Percentiles rank a stretch among this genome's conserved stretches.
Conservation (phyloP, 1,140 invertebrate genomes). For the Mesaphorura yosii region DNA sequence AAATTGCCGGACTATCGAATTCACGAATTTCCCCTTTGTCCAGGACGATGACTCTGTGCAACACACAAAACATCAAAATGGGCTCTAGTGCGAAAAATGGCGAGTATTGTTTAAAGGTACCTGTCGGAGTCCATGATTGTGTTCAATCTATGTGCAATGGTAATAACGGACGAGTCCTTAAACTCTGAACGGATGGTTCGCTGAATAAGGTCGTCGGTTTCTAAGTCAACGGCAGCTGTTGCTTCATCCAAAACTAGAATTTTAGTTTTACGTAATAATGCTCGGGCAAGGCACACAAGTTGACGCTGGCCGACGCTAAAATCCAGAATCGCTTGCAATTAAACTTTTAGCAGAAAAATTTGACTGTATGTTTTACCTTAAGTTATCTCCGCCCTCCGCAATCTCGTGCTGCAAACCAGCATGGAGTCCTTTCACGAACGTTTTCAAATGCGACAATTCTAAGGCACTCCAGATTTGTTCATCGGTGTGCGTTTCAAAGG, state of each 20-base stretch:
- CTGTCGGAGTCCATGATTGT: slow-evolving; percentile 67
- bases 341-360: neutral
- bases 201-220: slow-evolving; percentile 56
- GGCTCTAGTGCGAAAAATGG: too few species aligned
- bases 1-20: neutral
- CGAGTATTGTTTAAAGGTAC: too few species aligned
- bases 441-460: slow-evolving; percentile 44
- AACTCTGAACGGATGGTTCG: slow-evolving; percentile 60
- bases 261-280: slow-evolving; percentile 52
- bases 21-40: slow-evolving; percentile 49
- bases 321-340: neutral
- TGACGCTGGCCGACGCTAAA: slow-evolving; percentile 62
- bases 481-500: slow-evolving; percentile 65
- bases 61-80: too few species aligned
- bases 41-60: slow-evolving; percentile 62
- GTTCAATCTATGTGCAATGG: slow-evolving; percentile 68
- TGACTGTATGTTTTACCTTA: slow-evolving; percentile 35
- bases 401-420: slow-evolving; percentile 26
- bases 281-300: slow-evolving; percentile 58
- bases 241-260: slow-evolving; percentile 60
- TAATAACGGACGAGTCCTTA: slow-evolving; percentile 60
- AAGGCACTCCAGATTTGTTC: slow-evolving; percentile 66
- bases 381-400: slow-evolving; percentile 45
- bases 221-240: slow-evolving; percentile 56
- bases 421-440: neutral